phyloP scores from a whole-genome alignment of 2,888 invertebrate genomes.

The Lypha dubia region DNA sequence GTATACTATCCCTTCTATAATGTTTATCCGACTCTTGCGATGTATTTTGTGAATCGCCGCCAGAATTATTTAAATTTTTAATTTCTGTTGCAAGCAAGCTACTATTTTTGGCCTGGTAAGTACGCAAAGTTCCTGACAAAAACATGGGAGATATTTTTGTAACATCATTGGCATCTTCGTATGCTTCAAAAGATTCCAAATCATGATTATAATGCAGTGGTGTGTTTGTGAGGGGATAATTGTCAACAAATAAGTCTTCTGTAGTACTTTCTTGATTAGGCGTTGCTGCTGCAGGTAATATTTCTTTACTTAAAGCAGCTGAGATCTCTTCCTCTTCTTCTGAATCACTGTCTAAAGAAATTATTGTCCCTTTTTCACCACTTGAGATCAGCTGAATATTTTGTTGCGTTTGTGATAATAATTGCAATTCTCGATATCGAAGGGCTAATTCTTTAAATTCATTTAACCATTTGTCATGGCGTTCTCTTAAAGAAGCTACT shows the following conservation, averaged over 20 bases:
- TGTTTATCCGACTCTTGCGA: neutral
- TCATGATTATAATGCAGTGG: conserved; percentile 42
- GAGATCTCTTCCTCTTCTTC: conserved; percentile 29
- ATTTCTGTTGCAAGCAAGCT: neutral
- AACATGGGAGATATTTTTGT: conserved; percentile 59
- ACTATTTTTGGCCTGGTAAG: conserved; percentile 55
- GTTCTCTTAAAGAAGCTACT: neutral
- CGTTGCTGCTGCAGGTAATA: neutral
- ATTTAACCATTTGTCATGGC: conserved; percentile 61
- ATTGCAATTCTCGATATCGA: conserved; percentile 44
- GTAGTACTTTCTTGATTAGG: conserved; percentile 14
- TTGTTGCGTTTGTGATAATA: conserved; percentile 42
- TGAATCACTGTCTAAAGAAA: conserved; percentile 64
- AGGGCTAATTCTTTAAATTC: conserved; percentile 40
- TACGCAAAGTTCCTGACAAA: conserved; percentile 47
- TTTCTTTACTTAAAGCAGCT: neutral
- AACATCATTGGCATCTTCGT: conserved; percentile 48
- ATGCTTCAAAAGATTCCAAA: conserved; percentile 38
- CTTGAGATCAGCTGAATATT: conserved; percentile 12
- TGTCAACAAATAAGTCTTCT: conserved; percentile 64
- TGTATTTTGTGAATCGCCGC: neutral
- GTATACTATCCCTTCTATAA: conserved; percentile 56
- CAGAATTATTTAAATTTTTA: conserved; percentile 7
- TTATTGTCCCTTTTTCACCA: conserved; percentile 9
- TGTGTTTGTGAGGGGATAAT: conserved; percentile 57